Evolutionary conservation across 92 coral and sea anemone genomes (phyloP), one percentile per base, ranked within the genome.

Genomic region (Desmophyllum pertusum): DNA sequence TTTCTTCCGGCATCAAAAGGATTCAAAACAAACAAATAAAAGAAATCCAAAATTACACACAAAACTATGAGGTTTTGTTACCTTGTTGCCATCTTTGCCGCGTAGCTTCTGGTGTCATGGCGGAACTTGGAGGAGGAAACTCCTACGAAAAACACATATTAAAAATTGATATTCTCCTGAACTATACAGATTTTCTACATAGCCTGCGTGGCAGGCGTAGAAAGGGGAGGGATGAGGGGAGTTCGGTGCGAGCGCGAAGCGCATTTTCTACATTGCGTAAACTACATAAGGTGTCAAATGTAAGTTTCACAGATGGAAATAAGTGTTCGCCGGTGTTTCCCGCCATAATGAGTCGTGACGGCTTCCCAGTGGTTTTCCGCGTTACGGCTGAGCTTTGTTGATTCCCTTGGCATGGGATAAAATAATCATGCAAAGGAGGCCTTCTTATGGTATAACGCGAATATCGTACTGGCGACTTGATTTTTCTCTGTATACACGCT

Each of bases 71-170:
- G 3, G 21, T 17, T 25, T 17, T 57, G 29, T 53, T 87, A 92
- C 91, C 91, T 75, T 89, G 93, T 45, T 91, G 92, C 98, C 98
- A 85, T 73, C 82, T 53, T 46, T 62, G 87, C 27, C 86, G 91
- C 7, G 87, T 73, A 21, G 85, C 77, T 61, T 94, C 95, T 29
- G 93, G 64, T 19, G 90, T 83, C 82, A 90, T 89, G 84, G 85
- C 85, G 68, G 90, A 87, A 70, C 86, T 89, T n/a, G 90, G 92
- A 2, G 98, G 98, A 23, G 98, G 95, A 74, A 87, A 86, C 79
- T 94, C 98, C 98, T 94, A 67, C 6, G n/a, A 81, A 77, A 71
- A 30, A 72, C 17, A 48, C 38, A 15, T 6, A 23, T 18, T 35
- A 9, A 9, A 30, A 27, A 50, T 10, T 13, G 55, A 50, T 13